Percentiles rank a stretch among this genome's conserved stretches.
phyloP scores from a whole-genome alignment of 2,888 invertebrate species.

The Chalcosyrphus nemorum region DNA sequence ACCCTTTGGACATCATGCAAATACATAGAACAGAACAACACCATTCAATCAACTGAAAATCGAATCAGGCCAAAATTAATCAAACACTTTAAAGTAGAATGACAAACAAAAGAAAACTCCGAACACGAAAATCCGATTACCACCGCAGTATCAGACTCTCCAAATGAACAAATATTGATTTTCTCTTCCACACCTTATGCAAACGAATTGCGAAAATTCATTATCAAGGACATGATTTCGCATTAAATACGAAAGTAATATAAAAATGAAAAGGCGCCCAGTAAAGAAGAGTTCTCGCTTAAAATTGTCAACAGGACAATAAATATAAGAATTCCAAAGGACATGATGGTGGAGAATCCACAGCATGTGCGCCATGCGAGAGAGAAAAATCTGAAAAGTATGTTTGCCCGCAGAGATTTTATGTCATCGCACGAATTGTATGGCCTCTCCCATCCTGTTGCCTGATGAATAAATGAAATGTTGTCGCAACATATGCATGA shows the following conservation, averaged over 20 bases:
- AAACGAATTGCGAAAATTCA: constrained; percentile 37
- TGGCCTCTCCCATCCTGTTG: background rate
- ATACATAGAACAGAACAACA: background rate
- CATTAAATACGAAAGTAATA: constrained; percentile 27
- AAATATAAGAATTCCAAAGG: constrained; percentile 12
- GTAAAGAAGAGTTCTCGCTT: background rate
- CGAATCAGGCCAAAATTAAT: background rate
- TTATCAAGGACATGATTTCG: constrained; percentile 56
- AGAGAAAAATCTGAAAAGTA: background rate
- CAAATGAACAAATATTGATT: constrained; percentile 50
- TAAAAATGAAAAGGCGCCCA: background rate
- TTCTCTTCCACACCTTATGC: constrained; percentile 29
- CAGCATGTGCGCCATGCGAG: background rate
- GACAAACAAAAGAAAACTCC: constrained; percentile 23
- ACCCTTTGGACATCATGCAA: background rate
- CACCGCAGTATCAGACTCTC: constrained; percentile 2
- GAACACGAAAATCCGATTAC: constrained; percentile 47
- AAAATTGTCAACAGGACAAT: constrained; percentile 37
- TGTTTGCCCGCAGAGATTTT: constrained; percentile 38
- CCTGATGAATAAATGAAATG: constrained; percentile 41
- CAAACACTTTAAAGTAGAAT: background rate
- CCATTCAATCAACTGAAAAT: background rate
- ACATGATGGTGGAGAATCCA: background rate
- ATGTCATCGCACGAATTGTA: constrained; percentile 19
- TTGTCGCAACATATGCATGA: constrained; percentile 43